Conservation (phyloP, 2,797 vertebrate species). For the Lutjanus argentimaculatus region DNA sequence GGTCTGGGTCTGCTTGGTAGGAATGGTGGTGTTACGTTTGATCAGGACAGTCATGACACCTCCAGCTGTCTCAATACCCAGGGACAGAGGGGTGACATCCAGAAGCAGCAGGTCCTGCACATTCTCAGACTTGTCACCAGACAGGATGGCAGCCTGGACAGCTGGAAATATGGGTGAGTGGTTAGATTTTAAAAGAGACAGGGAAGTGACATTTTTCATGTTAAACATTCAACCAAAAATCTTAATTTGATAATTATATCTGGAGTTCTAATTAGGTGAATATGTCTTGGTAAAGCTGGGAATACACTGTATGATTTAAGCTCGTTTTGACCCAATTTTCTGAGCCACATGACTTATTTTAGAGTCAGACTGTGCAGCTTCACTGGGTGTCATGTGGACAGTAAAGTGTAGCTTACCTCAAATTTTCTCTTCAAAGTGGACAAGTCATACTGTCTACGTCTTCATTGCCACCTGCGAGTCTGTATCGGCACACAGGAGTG, state of each 20-base stretch:
- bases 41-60: conserved; percentile 97
- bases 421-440: too few relatives aligned
- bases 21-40: conserved; percentile 96
- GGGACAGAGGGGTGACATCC: conserved; percentile 95
- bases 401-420: too few relatives aligned
- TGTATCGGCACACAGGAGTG: too few relatives aligned
- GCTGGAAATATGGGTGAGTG: conserved; percentile 51
- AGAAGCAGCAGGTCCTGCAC: conserved; percentile 92
- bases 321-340: too few relatives aligned
- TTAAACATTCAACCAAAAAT: too few relatives aligned
- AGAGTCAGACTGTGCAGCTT: too few relatives aligned
- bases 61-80: conserved; percentile 95
- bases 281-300: neutral
- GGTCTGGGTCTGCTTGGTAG: conserved; percentile 92
- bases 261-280: neutral
- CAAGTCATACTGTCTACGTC: too few relatives aligned
- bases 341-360: too few relatives aligned
- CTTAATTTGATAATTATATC: too few relatives aligned
- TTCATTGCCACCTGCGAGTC: too few relatives aligned
- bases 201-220: neutral
- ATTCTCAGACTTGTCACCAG: conserved; percentile 85
- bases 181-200: neutral
- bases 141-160: conserved; percentile 86
- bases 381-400: too few relatives aligned
- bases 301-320: too few relatives aligned